Conservation (phyloP, 2,113 vertebrate species). For the Scytalopus superciliaris region DNA sequence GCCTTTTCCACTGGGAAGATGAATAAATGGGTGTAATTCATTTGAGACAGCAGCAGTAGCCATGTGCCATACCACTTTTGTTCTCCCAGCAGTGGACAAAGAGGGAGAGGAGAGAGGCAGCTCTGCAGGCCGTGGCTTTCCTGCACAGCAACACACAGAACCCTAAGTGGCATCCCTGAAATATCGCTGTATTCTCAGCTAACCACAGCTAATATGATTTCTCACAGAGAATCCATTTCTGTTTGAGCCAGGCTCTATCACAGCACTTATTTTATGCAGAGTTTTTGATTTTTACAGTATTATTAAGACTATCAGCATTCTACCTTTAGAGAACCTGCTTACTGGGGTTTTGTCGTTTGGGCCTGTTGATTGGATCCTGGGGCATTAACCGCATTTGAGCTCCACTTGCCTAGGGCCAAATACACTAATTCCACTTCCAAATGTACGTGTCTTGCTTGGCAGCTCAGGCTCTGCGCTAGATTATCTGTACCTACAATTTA, state of each 20-base stretch:
- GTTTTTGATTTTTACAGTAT: constrained; percentile 1
- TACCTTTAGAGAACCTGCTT: background rate
- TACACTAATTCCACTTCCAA: constrained; percentile 40
- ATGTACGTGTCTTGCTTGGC: constrained; percentile 2
- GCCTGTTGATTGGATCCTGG: constrained; percentile 42
- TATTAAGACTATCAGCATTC: constrained; percentile 22
- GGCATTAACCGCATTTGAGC: constrained; percentile 15
- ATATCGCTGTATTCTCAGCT: background rate
- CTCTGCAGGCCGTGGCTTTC: background rate
- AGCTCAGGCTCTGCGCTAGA: background rate
- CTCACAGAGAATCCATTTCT: background rate
- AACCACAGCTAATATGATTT: background rate
- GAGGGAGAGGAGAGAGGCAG: background rate
- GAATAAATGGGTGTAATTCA: background rate
- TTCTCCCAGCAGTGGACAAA: background rate
- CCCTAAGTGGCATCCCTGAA: background rate
- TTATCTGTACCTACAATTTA: constrained; percentile 38
- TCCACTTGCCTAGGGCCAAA: constrained; percentile 35
- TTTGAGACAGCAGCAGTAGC: background rate
- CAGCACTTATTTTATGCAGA: background rate
- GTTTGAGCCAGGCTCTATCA: background rate
- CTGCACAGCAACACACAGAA: background rate
- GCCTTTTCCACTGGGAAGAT: background rate
- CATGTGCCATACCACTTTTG: fast-evolving
- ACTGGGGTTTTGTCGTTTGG: constrained; percentile 24